Evolutionary conservation across 2,113 vertebrate genomes (phyloP).

Genomic region (Trogon melanurus): DNA sequence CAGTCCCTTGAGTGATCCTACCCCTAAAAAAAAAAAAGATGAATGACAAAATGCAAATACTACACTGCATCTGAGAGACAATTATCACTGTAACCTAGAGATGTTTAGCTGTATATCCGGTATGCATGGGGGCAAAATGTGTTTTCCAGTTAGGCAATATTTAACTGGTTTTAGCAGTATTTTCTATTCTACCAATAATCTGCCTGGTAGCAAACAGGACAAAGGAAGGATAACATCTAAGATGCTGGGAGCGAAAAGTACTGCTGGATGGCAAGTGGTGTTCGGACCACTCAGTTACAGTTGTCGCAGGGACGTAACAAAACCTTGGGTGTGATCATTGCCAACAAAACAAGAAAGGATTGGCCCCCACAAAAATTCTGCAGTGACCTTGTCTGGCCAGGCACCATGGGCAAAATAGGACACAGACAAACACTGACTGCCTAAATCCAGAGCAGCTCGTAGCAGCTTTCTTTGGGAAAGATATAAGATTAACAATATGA

Average conservation of each 20-base stretch:
- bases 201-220: background rate
- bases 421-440: background rate
- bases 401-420: background rate
- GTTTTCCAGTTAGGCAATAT: background rate
- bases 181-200: background rate
- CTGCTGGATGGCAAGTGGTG: background rate
- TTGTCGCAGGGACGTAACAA: background rate
- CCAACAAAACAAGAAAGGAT: background rate
- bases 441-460: background rate
- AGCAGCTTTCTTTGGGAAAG: background rate
- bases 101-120: background rate
- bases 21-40: background rate
- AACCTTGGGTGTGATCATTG: background rate
- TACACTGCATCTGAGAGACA: background rate
- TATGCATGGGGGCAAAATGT: background rate
- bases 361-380: background rate
- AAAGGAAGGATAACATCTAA: background rate
- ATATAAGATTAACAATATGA: background rate
- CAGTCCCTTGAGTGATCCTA: conserved; percentile 14
- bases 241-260: background rate
- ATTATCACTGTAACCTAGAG: background rate
- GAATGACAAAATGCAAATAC: conserved; percentile 13
- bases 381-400: conserved; percentile 13
- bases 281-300: background rate
- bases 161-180: background rate